phyloP scores from a whole-genome alignment of 1,140 invertebrate species.

The Globodera ellingtonae region DNA sequence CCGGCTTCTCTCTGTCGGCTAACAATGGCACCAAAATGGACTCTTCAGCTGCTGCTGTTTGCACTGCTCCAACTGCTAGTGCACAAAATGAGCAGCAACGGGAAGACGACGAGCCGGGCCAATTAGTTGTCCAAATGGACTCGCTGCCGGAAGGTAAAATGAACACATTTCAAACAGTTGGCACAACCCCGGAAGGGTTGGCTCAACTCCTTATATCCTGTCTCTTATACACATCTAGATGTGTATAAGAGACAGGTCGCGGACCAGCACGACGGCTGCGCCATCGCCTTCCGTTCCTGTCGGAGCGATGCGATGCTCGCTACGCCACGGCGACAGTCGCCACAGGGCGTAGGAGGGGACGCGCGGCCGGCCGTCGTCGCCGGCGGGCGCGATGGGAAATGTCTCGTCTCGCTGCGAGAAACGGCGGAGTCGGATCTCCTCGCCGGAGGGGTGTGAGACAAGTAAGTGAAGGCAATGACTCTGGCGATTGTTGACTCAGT shows the following conservation, averaged over 20 bases:
- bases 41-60: slow-evolving; percentile 9
- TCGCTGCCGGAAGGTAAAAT: slow-evolving; percentile 44
- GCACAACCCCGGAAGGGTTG: no score
- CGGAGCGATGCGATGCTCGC: not conserved
- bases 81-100: not conserved
- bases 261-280: not conserved
- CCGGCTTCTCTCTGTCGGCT: no score
- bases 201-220: no score
- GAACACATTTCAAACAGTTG: not conserved
- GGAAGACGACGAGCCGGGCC: not conserved
- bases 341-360: not conserved
- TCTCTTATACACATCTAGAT: no score
- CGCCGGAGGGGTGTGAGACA: no score
- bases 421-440: no score
- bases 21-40: not conserved
- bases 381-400: not conserved
- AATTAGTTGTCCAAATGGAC: slow-evolving; percentile 41
- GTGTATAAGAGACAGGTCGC: no score
- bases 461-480: no score
- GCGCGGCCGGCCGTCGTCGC: not conserved
- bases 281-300: not conserved
- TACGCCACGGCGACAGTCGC: not conserved
- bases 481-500: not conserved
- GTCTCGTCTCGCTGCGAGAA: not conserved
- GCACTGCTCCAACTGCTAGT: not conserved